Percentiles rank a stretch among this genome's conserved stretches.
phyloP scores from a whole-genome alignment of 2,797 vertebrate genomes.

The Columba guinea region DNA sequence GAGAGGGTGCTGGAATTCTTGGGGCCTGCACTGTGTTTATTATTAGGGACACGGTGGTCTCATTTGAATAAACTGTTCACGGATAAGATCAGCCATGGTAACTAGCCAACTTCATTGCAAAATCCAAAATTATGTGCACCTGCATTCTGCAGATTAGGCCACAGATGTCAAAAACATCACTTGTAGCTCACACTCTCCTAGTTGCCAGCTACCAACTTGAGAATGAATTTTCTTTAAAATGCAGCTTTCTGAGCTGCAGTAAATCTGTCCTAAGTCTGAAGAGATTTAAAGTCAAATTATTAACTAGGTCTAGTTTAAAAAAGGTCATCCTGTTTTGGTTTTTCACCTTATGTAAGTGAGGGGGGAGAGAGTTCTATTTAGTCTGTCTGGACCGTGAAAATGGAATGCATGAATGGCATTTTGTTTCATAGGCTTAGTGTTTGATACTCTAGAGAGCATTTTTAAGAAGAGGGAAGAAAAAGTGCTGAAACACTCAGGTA shows the following conservation, averaged over 20 bases:
- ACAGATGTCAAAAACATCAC: slow-evolving; percentile 4
- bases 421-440: not conserved
- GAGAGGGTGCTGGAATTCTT: slow-evolving; percentile 9
- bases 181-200: not conserved
- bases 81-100: slow-evolving; percentile 15
- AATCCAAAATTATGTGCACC: slow-evolving; percentile 31
- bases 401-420: not conserved
- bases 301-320: not conserved
- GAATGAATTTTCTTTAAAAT: slow-evolving; percentile 24
- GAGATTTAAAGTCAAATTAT: not conserved
- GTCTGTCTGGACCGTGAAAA: not conserved
- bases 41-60: not conserved
- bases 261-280: not conserved
- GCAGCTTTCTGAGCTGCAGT: not conserved
- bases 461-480: not conserved
- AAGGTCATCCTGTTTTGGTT: not conserved
- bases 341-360: not conserved
- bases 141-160: slow-evolving; percentile 6
- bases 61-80: slow-evolving; percentile 34
- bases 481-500: not conserved
- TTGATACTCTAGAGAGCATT: not conserved
- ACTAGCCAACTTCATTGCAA: slow-evolving; percentile 20
- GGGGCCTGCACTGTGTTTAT: not conserved
- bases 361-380: not conserved
- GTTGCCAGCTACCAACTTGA: not conserved